A percentile compares a stretch with the other conserved stretches of the same genome.
phyloP scores from a whole-genome alignment of 2,888 invertebrate species.

The Drosophila testacea region DNA sequence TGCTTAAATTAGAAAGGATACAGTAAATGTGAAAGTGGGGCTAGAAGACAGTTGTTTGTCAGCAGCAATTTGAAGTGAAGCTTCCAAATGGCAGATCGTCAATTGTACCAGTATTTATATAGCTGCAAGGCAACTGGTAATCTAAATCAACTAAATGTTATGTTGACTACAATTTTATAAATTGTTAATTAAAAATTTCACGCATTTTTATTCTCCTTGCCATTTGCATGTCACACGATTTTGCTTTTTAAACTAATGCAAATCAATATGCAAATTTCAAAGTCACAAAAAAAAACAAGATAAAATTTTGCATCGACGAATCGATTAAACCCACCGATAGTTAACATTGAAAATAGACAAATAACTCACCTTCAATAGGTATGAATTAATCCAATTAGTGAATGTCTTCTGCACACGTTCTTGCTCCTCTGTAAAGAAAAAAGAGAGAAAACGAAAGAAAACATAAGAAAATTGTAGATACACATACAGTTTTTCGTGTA shows the following conservation, averaged over 20 bases:
- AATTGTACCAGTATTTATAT: conserved; percentile 7
- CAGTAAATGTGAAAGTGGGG: conserved; percentile 53
- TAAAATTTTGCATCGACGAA: conserved; percentile 50
- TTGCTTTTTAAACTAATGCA: conserved; percentile 36
- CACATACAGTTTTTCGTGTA: conserved; percentile 33
- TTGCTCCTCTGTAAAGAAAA: conserved; percentile 95
- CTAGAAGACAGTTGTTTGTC: conserved; percentile 35
- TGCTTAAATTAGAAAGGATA: conserved; percentile 77
- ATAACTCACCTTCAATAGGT: conserved; percentile 94
- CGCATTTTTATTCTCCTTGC: conserved; percentile 2
- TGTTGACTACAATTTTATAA: conserved; percentile 1
- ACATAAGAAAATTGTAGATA: conserved; percentile 47
- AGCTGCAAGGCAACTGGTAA: neutral
- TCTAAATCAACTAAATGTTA: neutral
- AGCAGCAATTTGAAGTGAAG: conserved; percentile 17
- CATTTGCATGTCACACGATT: conserved; percentile 44
- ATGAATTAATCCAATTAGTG: conserved; percentile 99
- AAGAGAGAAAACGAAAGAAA: conserved; percentile 38
- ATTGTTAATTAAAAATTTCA: conserved; percentile 19
- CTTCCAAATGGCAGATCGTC: conserved; percentile 4
- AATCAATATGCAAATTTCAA: conserved; percentile 73
- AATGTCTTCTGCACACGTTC: conserved; percentile 99
- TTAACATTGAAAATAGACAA: conserved; percentile 41
- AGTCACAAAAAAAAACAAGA: conserved; percentile 52
- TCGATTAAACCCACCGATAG: conserved; percentile 51